Evolutionary conservation across 2,888 invertebrate species (phyloP).

Genomic region (Miltochrista miniata): DNA sequence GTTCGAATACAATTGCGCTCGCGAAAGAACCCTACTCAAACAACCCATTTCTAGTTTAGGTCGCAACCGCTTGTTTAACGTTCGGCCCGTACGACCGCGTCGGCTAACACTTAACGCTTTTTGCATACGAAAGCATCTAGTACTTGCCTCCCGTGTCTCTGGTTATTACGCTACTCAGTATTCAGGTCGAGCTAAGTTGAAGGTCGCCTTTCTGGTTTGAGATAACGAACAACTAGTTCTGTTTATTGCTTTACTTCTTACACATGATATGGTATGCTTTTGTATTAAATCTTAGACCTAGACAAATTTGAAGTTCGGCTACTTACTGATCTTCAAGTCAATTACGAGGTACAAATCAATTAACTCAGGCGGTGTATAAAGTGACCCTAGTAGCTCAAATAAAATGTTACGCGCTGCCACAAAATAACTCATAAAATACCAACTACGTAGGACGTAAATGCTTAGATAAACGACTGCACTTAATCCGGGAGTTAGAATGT

Average conservation of each 20-base stretch:
- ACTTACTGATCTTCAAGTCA: no score
- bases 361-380: constrained; percentile 47
- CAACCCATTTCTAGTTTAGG: constrained; percentile 82
- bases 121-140: constrained; percentile 80
- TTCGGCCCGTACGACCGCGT: constrained; percentile 80
- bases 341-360: constrained; percentile 36
- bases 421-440: constrained; percentile 67
- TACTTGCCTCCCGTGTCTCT: constrained; percentile 73
- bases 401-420: constrained; percentile 57
- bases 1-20: constrained; percentile 81
- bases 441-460: constrained; percentile 68
- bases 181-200: constrained; percentile 71
- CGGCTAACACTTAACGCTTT: constrained; percentile 82
- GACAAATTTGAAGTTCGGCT: no score
- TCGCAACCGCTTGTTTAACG: constrained; percentile 81
- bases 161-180: constrained; percentile 77
- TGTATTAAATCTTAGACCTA: no score
- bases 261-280: constrained; percentile 2
- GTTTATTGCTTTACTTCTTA: constrained; percentile 17
- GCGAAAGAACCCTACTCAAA: constrained; percentile 83
- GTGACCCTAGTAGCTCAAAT: constrained; percentile 60
- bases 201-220: constrained; percentile 71
- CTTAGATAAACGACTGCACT: constrained; percentile 75
- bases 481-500: constrained; percentile 79
- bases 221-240: constrained; percentile 69